These are phyloP conservation scores for Polyommatus icarus DNA, from an alignment of 2,888 invertebrate species.

Conservation along the genomic window DNA sequence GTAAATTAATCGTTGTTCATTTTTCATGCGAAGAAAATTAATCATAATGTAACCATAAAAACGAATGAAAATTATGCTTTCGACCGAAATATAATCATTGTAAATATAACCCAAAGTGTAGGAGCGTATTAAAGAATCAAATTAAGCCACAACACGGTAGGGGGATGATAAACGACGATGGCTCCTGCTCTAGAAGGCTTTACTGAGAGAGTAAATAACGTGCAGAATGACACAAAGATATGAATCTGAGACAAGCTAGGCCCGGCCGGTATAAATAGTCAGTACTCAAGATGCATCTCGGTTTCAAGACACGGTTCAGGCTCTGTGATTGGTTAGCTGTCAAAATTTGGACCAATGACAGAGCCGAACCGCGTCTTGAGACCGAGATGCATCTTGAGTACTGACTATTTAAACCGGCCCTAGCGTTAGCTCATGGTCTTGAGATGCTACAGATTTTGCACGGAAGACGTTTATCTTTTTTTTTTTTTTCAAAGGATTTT, in stretches of 20 bases:
- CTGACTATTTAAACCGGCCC: not conserved
- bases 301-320: too few species aligned
- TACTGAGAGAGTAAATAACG: not conserved
- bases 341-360: too few species aligned
- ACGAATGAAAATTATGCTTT: conserved; percentile 5
- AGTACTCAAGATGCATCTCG: too few species aligned
- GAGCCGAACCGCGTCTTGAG: too few species aligned
- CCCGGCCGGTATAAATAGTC: too few species aligned
- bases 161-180: conserved; percentile 18
- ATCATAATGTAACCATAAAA: not conserved
- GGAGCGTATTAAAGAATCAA: conserved; percentile 23
- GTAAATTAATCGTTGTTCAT: too few species aligned
- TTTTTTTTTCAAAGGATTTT: too few species aligned
- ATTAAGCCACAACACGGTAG: conserved; percentile 12
- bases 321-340: too few species aligned
- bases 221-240: not conserved
- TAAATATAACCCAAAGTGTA: not conserved
- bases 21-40: too few species aligned
- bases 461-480: too few species aligned
- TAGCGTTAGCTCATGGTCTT: not conserved
- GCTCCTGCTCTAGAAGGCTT: conserved; percentile 25
- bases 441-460: too few species aligned
- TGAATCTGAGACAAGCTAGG: not conserved
- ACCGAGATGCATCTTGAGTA: too few species aligned
- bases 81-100: conserved; percentile 5